phyloP scores from a whole-genome alignment of 2,113 vertebrate species.

The Phrynosoma blainvillii region DNA sequence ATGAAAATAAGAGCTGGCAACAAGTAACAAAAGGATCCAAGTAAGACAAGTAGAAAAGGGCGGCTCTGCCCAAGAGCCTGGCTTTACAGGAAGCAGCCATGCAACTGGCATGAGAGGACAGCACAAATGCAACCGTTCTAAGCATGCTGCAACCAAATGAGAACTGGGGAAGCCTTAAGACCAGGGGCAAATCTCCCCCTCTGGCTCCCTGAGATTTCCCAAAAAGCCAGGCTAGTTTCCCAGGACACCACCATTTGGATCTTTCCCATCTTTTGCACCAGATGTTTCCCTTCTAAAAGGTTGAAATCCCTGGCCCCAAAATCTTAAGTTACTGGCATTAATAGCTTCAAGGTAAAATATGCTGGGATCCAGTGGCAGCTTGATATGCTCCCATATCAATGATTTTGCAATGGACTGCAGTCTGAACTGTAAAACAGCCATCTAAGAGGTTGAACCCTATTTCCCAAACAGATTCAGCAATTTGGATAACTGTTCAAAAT shows the following conservation, averaged over 20 bases:
- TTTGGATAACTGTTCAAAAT: no score
- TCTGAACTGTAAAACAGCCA: no score
- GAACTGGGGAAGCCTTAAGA: background rate
- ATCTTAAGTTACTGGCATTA: background rate
- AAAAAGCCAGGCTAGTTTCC: background rate
- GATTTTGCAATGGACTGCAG: no score
- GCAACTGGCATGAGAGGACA: background rate
- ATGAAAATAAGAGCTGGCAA: slow-evolving; percentile 19
- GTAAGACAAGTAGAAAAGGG: slow-evolving; percentile 33
- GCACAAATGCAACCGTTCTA: no score
- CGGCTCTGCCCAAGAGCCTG: background rate
- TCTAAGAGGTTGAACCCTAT: no score
- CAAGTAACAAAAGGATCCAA: slow-evolving; percentile 31
- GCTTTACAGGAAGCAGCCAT: background rate
- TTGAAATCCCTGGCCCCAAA: background rate
- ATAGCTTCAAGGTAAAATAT: background rate
- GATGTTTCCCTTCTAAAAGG: background rate
- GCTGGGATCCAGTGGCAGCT: background rate
- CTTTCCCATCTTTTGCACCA: background rate
- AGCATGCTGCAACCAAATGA: background rate
- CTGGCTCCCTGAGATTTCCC: background rate
- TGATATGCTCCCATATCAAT: no score
- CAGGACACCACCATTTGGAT: background rate
- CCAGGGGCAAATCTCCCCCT: background rate
- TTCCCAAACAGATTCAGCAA: no score